Evolutionary conservation across 2,113 vertebrate species (phyloP).

Genomic region (Lanius ludovicianus): DNA sequence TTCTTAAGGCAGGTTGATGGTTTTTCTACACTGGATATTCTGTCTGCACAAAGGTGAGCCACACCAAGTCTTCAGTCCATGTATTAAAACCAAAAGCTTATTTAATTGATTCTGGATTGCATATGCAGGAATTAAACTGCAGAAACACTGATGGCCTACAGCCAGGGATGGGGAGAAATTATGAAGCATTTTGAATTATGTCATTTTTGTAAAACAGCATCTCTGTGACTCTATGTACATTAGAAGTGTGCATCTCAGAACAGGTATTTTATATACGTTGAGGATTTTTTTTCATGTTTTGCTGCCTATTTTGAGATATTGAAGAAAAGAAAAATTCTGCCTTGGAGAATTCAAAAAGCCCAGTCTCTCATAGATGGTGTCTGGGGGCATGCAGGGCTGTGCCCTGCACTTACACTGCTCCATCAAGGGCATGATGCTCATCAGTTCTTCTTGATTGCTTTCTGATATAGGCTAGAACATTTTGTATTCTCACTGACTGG

Average conservation of each 20-base stretch:
- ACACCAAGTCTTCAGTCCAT: background rate
- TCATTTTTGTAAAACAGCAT: background rate
- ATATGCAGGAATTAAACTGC: background rate
- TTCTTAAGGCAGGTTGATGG: background rate
- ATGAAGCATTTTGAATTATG: background rate
- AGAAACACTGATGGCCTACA: background rate
- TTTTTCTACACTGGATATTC: background rate
- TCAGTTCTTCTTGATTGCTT: constrained; percentile 36
- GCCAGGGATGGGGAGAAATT: background rate
- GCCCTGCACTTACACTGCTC: background rate
- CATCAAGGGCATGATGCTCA: background rate
- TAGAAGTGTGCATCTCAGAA: background rate
- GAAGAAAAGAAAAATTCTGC: background rate
- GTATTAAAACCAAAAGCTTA: background rate
- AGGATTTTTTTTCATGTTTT: background rate
- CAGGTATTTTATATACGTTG: background rate
- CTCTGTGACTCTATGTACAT: background rate
- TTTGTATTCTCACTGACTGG: background rate
- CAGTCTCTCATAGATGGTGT: background rate
- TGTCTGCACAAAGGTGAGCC: background rate
- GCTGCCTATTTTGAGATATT: background rate
- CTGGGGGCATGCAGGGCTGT: background rate
- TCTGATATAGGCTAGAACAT: background rate
- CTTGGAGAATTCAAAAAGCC: background rate
- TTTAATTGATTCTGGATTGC: background rate